A percentile compares a stretch with the other conserved stretches of the same genome.
Conservation (phyloP, 2,113 vertebrate genomes). For the Paraplagusia blochii region DNA sequence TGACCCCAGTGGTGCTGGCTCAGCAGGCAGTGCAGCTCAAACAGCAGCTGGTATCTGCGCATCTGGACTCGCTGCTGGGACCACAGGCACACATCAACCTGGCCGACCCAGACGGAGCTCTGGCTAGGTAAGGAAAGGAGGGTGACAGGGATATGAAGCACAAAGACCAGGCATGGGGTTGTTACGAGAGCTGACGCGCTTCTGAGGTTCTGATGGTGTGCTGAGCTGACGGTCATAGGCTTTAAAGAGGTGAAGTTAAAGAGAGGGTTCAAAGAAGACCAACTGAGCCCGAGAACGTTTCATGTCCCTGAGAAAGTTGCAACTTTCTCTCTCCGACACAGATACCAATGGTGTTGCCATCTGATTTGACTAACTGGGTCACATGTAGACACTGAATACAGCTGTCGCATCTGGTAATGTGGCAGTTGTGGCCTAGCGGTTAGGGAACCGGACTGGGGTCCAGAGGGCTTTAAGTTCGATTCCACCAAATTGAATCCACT, state of each 20-base stretch:
- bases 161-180: not conserved
- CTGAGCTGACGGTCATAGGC: constrained; percentile 71
- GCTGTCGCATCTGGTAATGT: no score
- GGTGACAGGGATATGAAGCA: not conserved
- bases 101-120: constrained; percentile 88
- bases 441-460: no score
- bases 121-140: constrained; percentile 83
- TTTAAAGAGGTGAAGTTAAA: not conserved
- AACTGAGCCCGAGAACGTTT: no score
- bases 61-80: constrained; percentile 90
- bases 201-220: constrained; percentile 78
- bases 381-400: no score
- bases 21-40: constrained; percentile 88
- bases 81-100: constrained; percentile 88
- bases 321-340: no score
- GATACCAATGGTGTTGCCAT: no score
- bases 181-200: constrained; percentile 29
- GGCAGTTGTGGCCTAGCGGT: no score
- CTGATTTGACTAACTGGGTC: no score
- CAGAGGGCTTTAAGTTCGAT: no score
- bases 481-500: no score
- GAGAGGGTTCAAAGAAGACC: not conserved
- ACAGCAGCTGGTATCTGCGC: constrained; percentile 88
- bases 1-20: constrained; percentile 86
- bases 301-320: no score